Percentiles rank a stretch among this genome's conserved stretches.
These are phyloP conservation scores for Phalacrocorax carbo DNA, from an alignment of 2,113 vertebrate genomes.

Conservation along the genomic window DNA sequence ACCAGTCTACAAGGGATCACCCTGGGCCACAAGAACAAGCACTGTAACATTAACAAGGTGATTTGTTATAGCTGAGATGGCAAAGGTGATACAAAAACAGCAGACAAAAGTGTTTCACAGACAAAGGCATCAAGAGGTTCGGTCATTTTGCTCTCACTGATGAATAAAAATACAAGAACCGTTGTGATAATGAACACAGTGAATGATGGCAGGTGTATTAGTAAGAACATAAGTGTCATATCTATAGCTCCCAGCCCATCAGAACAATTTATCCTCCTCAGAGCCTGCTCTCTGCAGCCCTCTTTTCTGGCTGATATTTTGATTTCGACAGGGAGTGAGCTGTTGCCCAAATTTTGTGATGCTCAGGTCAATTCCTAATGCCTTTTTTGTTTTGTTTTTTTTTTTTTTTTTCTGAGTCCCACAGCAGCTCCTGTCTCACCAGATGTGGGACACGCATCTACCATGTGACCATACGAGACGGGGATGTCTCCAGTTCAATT, in stretches of 20 bases:
- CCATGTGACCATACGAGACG: background rate
- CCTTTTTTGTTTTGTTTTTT: background rate
- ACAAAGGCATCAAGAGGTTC: slow-evolving; percentile 35
- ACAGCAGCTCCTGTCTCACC: background rate
- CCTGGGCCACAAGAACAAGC: slow-evolving; percentile 54
- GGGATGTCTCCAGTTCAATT: background rate
- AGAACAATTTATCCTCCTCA: slow-evolving; percentile 5
- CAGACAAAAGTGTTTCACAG: slow-evolving; percentile 55
- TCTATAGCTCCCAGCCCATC: background rate
- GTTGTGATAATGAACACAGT: slow-evolving; percentile 35
- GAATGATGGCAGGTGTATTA: slow-evolving; percentile 45
- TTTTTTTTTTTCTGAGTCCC: background rate
- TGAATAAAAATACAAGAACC: slow-evolving; percentile 42
- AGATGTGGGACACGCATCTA: background rate
- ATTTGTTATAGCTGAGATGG: slow-evolving; percentile 57
- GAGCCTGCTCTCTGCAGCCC: background rate
- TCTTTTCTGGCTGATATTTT: background rate
- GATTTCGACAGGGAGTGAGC: background rate
- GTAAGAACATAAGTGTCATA: slow-evolving; percentile 12
- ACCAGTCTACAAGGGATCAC: slow-evolving; percentile 32
- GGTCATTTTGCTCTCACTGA: slow-evolving; percentile 22
- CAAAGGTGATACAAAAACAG: slow-evolving; percentile 66
- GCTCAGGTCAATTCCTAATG: background rate
- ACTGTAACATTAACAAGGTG: slow-evolving; percentile 63
- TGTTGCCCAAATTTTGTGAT: background rate